A percentile compares a stretch with the other conserved stretches of the same genome.
Conservation (phyloP, 2,113 vertebrate species). For the Balaeniceps rex region DNA sequence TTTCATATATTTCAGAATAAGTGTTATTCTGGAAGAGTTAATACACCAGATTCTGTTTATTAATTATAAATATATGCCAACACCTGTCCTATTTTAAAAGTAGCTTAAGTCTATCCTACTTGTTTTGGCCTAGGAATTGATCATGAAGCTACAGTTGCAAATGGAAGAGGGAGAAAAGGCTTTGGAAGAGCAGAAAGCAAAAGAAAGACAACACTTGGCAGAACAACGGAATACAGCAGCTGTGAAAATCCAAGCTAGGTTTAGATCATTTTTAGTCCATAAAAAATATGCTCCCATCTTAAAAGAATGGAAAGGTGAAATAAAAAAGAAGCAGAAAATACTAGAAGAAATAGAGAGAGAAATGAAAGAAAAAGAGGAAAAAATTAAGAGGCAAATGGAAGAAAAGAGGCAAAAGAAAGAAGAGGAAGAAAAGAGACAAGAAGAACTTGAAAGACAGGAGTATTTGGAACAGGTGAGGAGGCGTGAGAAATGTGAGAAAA, state of each 20-base stretch:
- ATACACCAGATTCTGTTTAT: not conserved
- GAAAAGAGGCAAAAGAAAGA: constrained; percentile 52
- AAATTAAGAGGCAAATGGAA: constrained; percentile 37
- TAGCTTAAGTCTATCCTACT: not conserved
- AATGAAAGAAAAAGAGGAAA: constrained; percentile 61
- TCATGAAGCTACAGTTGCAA: constrained; percentile 74
- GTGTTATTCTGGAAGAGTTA: not conserved
- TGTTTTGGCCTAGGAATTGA: constrained; percentile 74
- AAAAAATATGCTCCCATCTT: constrained; percentile 66
- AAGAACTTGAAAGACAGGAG: constrained; percentile 41
- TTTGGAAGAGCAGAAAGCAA: constrained; percentile 74
- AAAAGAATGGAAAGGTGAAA: constrained; percentile 60
- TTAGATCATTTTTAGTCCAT: constrained; percentile 65
- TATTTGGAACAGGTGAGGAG: constrained; percentile 45
- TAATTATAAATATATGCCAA: not conserved
- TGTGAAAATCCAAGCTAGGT: constrained; percentile 77
- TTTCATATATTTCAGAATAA: not conserved
- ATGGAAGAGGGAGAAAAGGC: constrained; percentile 77
- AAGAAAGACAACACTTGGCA: constrained; percentile 53
- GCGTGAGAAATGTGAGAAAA: constrained; percentile 66
- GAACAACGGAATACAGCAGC: constrained; percentile 67
- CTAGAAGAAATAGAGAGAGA: constrained; percentile 41
- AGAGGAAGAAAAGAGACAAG: constrained; percentile 19
- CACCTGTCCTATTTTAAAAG: not conserved
- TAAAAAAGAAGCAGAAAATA: constrained; percentile 57